Evolutionary conservation across 2,113 vertebrate species (phyloP), one percentile per base, ranked within the genome.

Genomic region (Setophaga kirtlandii): DNA sequence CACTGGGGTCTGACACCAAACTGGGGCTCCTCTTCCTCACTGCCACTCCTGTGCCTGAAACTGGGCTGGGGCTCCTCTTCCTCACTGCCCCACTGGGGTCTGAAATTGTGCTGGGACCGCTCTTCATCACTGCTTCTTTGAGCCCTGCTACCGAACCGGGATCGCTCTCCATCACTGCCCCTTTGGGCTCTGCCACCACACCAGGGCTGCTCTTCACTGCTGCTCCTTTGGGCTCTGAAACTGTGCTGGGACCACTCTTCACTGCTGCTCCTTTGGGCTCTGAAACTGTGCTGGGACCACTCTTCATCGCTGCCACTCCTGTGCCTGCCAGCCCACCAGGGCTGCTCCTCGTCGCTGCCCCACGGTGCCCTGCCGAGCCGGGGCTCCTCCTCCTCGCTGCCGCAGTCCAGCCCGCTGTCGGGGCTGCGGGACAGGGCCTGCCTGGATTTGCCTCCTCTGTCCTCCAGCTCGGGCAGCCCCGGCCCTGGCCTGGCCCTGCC

Each of bases 391-490:
- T 99, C 99, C 96, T 99, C 99, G 7, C 99, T 99, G 79, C 99
- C 99, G 11, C 99, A 99, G 97, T 99, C 99, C 83, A 99, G 97
- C n/a, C 99, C 99, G 11, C 99, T 99, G 98, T 99, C 99, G 0
- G 99, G 99, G 96, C 99, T 99, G 79, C 99, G 98, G 14, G 98
- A 98, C 95, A 96, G 97, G 58, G 97, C 97, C 20, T 98, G 97
- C 91, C 98, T 96, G 65, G 77, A 85, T 65, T 96, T 96, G 33
- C 95, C 97, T 55, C 91, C 91, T 59, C 97, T 95, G 49, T 99
- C 98, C 11, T 42, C 58, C 52, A 95, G 81, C 75, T 98, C 97
- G 94, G 98, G 97, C 30, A 41, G n/a, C 50, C 98, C 95, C 7
- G 82, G 87, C 60, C 3, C 12, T 5, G 55, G 37, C 80, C 97